Conservation (phyloP, 2,888 invertebrate species). For the Bimastos eiseni region DNA sequence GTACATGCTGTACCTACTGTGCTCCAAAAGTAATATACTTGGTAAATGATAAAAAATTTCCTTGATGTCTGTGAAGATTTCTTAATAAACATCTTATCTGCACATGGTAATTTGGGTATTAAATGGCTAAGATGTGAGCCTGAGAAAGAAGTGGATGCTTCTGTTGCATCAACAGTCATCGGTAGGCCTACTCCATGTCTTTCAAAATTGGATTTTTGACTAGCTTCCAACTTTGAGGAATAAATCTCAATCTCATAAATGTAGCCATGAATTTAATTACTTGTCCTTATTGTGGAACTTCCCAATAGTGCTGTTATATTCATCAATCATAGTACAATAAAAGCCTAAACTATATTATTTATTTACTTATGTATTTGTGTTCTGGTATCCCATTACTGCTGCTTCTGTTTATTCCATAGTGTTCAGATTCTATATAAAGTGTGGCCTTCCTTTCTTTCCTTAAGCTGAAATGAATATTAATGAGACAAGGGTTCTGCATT, state of each 20-base stretch:
- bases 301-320: not conserved
- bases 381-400: not conserved
- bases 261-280: not conserved
- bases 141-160: too few relatives aligned
- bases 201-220: not conserved
- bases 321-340: too few relatives aligned
- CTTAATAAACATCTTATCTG: not conserved
- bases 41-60: not conserved
- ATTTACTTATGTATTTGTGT: not conserved
- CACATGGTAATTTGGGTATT: not conserved
- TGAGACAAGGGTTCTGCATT: not conserved
- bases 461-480: conserved; percentile 8
- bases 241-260: not conserved
- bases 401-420: not conserved
- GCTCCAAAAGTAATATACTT: not conserved
- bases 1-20: not conserved
- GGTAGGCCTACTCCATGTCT: not conserved
- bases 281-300: not conserved
- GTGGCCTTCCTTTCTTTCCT: not conserved
- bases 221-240: not conserved
- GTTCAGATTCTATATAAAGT: not conserved
- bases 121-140: not conserved
- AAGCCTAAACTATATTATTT: not conserved
- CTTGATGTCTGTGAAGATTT: not conserved
- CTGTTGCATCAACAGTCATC: not conserved